These are phyloP conservation scores for Microcebus griseorufus DNA, from an alignment of 2,113 vertebrate genomes.

Conservation along the genomic window DNA sequence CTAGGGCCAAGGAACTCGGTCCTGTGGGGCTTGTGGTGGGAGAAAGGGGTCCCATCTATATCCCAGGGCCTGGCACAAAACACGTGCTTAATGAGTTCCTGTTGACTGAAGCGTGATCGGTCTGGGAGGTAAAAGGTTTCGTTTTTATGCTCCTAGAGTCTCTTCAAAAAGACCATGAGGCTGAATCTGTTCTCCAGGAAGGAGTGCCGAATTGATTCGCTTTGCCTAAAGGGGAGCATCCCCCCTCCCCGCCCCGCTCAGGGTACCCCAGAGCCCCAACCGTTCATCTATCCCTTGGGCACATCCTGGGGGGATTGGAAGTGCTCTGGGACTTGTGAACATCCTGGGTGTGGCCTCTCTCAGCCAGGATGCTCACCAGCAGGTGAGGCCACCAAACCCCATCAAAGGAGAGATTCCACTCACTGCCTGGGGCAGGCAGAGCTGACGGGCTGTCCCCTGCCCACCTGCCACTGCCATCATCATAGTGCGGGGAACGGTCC, in stretches of 20 bases:
- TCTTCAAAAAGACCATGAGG: not conserved
- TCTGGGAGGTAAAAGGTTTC: not conserved
- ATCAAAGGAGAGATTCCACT: not conserved
- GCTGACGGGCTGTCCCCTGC: not conserved
- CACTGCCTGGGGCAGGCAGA: not conserved
- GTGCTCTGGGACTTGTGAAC: not conserved
- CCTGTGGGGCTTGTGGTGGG: not conserved
- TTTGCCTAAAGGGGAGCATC: not conserved
- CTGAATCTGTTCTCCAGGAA: not conserved
- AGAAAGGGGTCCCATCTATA: not conserved
- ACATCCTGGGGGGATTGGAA: not conserved
- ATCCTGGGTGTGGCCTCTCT: not conserved
- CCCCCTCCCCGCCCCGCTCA: no score
- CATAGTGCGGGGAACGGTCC: not conserved
- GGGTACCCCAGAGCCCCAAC: not conserved
- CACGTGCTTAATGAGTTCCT: not conserved
- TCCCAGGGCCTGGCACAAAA: not conserved
- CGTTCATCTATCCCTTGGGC: not conserved
- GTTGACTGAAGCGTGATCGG: not conserved
- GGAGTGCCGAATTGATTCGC: not conserved
- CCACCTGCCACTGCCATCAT: no score
- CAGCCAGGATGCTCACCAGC: not conserved
- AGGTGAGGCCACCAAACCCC: not conserved
- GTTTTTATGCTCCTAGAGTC: no score
- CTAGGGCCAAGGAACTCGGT: not conserved